These are phyloP conservation scores for Gryllus longicercus DNA, from an alignment of 2,888 invertebrate species.

Conservation along the genomic window DNA sequence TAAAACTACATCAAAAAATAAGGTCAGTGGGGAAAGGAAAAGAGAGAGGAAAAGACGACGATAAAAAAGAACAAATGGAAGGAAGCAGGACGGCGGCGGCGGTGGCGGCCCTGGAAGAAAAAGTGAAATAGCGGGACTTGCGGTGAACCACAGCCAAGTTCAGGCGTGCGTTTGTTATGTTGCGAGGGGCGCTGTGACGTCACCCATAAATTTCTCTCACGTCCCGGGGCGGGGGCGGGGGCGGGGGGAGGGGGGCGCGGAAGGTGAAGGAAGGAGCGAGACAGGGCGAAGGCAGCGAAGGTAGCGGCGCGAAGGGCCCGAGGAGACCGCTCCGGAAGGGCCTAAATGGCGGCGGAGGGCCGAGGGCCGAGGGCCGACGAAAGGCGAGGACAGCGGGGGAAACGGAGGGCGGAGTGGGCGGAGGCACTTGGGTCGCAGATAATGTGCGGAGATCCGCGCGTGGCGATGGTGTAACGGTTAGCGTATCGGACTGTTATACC, in stretches of 20 bases:
- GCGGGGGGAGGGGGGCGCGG: background rate
- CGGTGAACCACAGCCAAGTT: conserved; percentile 17
- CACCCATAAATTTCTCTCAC: conserved; percentile 25
- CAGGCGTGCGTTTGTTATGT: conserved; percentile 27
- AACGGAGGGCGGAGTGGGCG: too few relatives aligned
- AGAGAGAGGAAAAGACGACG: background rate
- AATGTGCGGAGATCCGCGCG: too few relatives aligned
- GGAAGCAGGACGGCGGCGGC: background rate
- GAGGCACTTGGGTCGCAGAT: too few relatives aligned
- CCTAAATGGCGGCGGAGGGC: too few relatives aligned
- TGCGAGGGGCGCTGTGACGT: conserved; percentile 27
- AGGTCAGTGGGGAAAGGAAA: background rate
- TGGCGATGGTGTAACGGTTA: too few relatives aligned
- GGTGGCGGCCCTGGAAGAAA: conserved; percentile 1
- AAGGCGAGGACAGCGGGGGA: too few relatives aligned
- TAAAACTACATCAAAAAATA: conserved; percentile 8
- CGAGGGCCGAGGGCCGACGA: too few relatives aligned
- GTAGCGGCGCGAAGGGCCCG: background rate
- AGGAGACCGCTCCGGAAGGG: too few relatives aligned
- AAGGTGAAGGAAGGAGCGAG: too few relatives aligned
- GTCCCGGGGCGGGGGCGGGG: background rate
- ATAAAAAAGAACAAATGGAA: conserved; percentile 10
- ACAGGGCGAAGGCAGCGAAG: too few relatives aligned
- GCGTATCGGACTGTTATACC: too few relatives aligned
- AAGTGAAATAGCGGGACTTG: background rate